phyloP scores from a whole-genome alignment of 2,113 vertebrate species.

The Haemorhous mexicanus region DNA sequence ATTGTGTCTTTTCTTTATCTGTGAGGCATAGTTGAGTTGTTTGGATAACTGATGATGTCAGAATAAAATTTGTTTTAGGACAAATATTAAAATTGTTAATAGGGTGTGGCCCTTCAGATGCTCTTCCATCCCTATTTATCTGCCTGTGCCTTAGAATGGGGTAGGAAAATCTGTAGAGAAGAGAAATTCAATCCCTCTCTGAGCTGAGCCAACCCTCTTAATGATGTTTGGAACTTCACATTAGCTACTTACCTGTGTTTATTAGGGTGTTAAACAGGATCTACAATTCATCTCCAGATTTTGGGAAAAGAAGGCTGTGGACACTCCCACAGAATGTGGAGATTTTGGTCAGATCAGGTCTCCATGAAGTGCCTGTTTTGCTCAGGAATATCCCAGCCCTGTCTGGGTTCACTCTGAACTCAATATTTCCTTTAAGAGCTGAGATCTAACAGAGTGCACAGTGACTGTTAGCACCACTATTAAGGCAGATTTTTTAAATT shows the following conservation, averaged over 20 bases:
- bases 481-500: neutral
- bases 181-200: neutral
- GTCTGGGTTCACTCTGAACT: neutral
- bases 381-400: neutral
- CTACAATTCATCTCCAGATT: neutral
- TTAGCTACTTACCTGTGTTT: neutral
- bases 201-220: neutral
- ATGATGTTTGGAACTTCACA: neutral
- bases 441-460: neutral
- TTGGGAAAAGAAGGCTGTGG: neutral
- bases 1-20: neutral
- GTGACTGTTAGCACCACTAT: neutral
- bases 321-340: rapidly evolving
- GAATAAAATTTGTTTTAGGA: neutral
- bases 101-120: neutral
- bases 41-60: neutral
- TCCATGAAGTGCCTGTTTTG: neutral
- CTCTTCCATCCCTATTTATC: neutral
- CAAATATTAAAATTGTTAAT: neutral
- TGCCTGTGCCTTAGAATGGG: neutral
- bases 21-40: neutral
- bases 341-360: neutral
- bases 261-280: neutral
- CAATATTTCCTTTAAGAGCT: neutral
- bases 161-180: neutral